Base-by-base conservation (phyloP, 2,113 vertebrate genomes). In the Grallaria varia region DNA sequence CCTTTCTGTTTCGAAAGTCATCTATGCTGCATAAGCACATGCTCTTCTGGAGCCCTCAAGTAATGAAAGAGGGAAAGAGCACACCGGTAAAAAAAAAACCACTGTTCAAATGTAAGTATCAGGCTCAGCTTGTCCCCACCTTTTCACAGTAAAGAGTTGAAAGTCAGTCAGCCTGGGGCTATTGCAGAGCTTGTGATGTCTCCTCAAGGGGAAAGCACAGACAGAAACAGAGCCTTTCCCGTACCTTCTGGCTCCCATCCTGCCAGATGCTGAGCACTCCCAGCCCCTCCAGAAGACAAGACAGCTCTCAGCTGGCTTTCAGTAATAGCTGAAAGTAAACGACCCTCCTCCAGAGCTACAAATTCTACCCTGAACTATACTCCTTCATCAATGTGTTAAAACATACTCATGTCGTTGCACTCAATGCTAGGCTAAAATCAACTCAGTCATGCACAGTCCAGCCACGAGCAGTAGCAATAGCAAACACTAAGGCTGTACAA, bases 1-100 rank as follows among this genome's bases (percentile, higher is more conserved):
- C 82, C 87, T 91, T 87, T 60, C 67, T 45, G 49, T 66, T 72
- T 84, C 49, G 44, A 67, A 95, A 93, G 89, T 78, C 76, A 89
- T 73, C 72, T 79, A 35, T 1, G 24, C 68, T 78, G 88, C 83
- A 45, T 25, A 75, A 94, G 59, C 68, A 39, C 23, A 37, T 24
- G 75, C 25, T 93, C 56, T 47, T 71, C 68, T 72, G 68, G 13
- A 87, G 39, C 78, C 62, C 66, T 87, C 74, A n/a, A 62, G 78
- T 55, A 80, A 77, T 17, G 31, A 49, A 90, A 95, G 27, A 39
- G 12, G 56, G 15, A 56, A 87, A 85, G 16, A 67, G 73, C 59
- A 55, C 9, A 14, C 25, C 39, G 50, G 59, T 39, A 68, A 59
- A 62, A 73, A 35, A 69, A 82, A 75, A 88, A 66, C 49, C 0